phyloP scores from a whole-genome alignment of 2,797 vertebrate species.

The Megaceryle alcyon region DNA sequence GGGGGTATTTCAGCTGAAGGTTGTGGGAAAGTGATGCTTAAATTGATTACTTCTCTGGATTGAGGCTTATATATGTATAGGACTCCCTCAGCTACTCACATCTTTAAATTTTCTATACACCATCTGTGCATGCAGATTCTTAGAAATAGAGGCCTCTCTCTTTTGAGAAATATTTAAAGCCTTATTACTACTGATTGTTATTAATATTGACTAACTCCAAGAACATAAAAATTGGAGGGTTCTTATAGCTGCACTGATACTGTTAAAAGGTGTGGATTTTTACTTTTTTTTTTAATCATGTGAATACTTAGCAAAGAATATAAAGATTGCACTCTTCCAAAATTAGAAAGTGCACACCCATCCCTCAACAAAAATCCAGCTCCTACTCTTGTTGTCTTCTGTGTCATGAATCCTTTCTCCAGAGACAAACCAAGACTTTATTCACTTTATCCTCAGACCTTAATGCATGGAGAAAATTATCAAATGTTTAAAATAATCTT shows the following conservation, averaged over 20 bases:
- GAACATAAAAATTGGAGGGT: background rate
- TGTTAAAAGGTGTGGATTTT: rapidly evolving
- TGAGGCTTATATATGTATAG: background rate
- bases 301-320: background rate
- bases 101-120: background rate
- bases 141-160: background rate
- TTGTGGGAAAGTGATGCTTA: background rate
- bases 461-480: background rate
- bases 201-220: background rate
- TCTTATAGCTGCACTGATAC: background rate
- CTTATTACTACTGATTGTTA: background rate
- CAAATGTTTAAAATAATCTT: background rate
- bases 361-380: background rate
- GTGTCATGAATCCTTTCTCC: background rate
- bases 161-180: background rate
- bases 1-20: background rate
- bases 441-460: background rate
- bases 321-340: background rate
- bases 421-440: background rate
- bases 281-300: background rate
- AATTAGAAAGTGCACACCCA: background rate
- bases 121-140: background rate
- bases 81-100: background rate
- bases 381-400: background rate
- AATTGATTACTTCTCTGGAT: background rate